Base-by-base conservation (phyloP, 2,797 vertebrate species). In the Lacerta agilis region DNA sequence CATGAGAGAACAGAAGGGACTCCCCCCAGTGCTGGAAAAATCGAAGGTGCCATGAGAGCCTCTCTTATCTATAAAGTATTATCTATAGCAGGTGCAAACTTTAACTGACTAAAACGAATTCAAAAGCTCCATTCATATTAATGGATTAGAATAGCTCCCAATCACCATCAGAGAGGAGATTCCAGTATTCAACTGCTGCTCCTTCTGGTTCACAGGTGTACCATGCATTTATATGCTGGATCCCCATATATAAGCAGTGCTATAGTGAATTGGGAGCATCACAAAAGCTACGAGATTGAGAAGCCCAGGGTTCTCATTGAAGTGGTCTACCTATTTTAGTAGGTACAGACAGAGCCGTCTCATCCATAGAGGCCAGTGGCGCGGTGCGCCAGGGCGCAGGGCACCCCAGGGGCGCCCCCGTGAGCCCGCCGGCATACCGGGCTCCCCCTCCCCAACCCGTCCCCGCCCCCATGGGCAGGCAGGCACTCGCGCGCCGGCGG, bases 151-250 rank as follows among this genome's bases (percentile, higher is more conserved):
- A 73, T 73, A 17, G 13, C 6, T 73, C 18, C 11, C 45, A 83
- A 72, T 8, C 43, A 49, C 33, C 33, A 83, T 49, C 66, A 45
- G 41, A 71, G 85, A 90, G 66, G n/a, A 89, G 82, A 88, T 86
- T 88, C 67, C 64, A 64, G 20, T 64, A 64, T 64, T 64, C 20
- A 64, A 23, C 9, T 86, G 78, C n/a, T 90, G 17, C 43, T 25
- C 67, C 79, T 90, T 92, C 88, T 91, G 87, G 69, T 72, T 93
- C 89, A 84, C 86, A 90, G 76, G 86, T 90, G 89, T 45, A 45
- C 38, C 41, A 20, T 43, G 20, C 55, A 25, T 93, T 92, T 76
- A 89, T 72, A 90, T 88, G 87, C 84, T 91, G 89, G 91, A 86
- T 91, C 69, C 81, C 73, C 75, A 77, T 41, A 77, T 67, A 67